Conservation (phyloP, 2,888 invertebrate genomes). For the Caenorhabditis drosophilae region DNA sequence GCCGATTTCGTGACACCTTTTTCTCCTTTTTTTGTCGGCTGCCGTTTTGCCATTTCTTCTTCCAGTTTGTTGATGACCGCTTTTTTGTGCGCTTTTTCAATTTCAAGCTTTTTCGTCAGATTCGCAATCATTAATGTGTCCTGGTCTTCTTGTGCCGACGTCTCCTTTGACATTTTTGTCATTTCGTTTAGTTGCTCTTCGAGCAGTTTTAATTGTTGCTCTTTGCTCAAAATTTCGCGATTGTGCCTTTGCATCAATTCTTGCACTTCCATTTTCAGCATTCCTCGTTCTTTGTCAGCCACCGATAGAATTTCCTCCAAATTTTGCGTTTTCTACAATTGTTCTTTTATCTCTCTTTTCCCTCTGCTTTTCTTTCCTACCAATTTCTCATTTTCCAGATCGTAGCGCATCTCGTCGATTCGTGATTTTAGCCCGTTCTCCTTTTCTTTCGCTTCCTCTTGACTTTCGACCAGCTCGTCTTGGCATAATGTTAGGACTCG, state of each 20-base stretch:
- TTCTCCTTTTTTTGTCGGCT: conserved; percentile 74
- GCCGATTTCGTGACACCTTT: conserved; percentile 77
- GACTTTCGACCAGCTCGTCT: conserved; percentile 31
- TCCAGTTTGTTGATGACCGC: conserved; percentile 82
- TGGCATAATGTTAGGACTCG: conserved; percentile 24
- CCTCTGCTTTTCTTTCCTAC: conserved; percentile 3
- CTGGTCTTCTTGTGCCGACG: conserved; percentile 69
- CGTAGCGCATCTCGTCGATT: conserved; percentile 10
- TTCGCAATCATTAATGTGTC: conserved; percentile 25
- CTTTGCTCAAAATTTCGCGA: conserved; percentile 35
- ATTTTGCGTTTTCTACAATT: conserved; percentile 20
- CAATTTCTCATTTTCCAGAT: conserved; percentile 40
- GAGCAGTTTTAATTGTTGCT: conserved; percentile 24
- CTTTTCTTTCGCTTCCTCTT: conserved; percentile 37
- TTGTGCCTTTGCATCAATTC: conserved; percentile 48
- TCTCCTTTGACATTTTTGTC: conserved; percentile 15
- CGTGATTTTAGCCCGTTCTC: conserved; percentile 30
- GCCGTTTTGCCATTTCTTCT: conserved; percentile 94
- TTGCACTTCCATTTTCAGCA: conserved; percentile 73
- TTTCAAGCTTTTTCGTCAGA: conserved; percentile 39
- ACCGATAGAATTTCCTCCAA: conserved; percentile 89
- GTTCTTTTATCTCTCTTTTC: not conserved
- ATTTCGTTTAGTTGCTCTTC: conserved; percentile 33
- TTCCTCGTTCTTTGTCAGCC: conserved; percentile 91
- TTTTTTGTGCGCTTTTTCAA: conserved; percentile 46